Evolutionary conservation across 2,113 vertebrate genomes (phyloP), one percentile per base, ranked within the genome.

Genomic region (Megaceryle torquata): DNA sequence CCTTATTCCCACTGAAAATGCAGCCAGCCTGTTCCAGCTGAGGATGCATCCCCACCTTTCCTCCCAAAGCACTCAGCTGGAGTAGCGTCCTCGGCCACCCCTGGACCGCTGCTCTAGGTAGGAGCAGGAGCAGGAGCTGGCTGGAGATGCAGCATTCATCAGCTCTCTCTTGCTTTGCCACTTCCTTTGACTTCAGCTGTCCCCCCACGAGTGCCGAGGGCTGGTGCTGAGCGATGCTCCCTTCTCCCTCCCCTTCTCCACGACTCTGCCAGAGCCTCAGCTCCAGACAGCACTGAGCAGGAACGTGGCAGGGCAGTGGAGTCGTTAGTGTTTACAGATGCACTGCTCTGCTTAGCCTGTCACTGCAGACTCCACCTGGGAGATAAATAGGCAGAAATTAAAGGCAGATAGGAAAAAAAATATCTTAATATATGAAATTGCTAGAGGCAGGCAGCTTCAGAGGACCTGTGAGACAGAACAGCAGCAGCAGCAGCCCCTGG

Each of bases 361-460:
- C 65, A 75, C 50, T 59, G 65, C 19, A 88, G 78, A 57, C 76
- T 96, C 92, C 64, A 96, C 91, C 88, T 95, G 86, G 92, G 87
- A 97, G 94, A 96, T 54, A 86, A 97, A 91, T 7, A 91, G 80
- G 87, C 64, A 97, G 93, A 92, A 96, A 97, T 91, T 88, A 76
- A 88, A 89, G 74, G 74, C 57, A 89, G 86, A 96, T 80, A 81
- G 86, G 67, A 37, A 83, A 95, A 86, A 94, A 97, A 89, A 91
- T 26, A 85, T 87, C 92, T 97, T 96, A 65, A 97, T 97, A 72
- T 74, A 94, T 91, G 88, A 93, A 76, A 61, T 51, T 94, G 77
- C 71, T 88, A 76, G 53, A 48, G 84, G 35, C 56, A 83, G 78
- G 89, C 41, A 82, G 93, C 39, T 94, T 91, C 95, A 89, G 88